These are phyloP conservation scores for Linnaemya tessellans DNA, from an alignment of 2,888 invertebrate genomes.

Conservation along the genomic window DNA sequence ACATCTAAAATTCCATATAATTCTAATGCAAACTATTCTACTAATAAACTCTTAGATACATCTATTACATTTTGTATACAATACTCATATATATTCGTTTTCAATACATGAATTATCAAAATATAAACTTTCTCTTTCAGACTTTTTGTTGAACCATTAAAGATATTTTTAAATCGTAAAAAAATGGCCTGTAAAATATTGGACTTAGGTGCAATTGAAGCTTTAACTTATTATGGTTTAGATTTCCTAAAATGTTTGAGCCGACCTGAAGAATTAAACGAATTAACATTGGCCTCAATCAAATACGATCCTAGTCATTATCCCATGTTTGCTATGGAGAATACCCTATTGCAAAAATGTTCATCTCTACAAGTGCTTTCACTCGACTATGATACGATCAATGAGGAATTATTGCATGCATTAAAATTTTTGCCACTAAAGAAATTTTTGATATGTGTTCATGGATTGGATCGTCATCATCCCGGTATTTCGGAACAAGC, in stretches of 20 bases:
- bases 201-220: constrained; percentile 83
- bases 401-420: constrained; percentile 81
- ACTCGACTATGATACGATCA: constrained; percentile 82
- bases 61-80: not conserved
- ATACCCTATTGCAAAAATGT: constrained; percentile 86
- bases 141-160: constrained; percentile 82
- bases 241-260: constrained; percentile 82
- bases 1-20: too few species aligned
- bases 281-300: constrained; percentile 88
- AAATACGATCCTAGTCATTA: constrained; percentile 89
- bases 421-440: constrained; percentile 83
- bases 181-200: constrained; percentile 79
- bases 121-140: constrained; percentile 74
- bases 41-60: too few species aligned
- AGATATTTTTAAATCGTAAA: constrained; percentile 81
- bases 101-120: not conserved
- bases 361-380: constrained; percentile 84
- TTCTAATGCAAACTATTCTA: too few species aligned
- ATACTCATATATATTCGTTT: not conserved
- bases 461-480: constrained; percentile 87
- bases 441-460: constrained; percentile 88
- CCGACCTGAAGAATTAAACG: constrained; percentile 85
- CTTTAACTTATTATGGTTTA: constrained; percentile 81
- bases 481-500: constrained; percentile 86
- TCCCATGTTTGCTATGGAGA: constrained; percentile 84